phyloP scores from a whole-genome alignment of 2,888 invertebrate species.

The Microplitis manilae region DNA sequence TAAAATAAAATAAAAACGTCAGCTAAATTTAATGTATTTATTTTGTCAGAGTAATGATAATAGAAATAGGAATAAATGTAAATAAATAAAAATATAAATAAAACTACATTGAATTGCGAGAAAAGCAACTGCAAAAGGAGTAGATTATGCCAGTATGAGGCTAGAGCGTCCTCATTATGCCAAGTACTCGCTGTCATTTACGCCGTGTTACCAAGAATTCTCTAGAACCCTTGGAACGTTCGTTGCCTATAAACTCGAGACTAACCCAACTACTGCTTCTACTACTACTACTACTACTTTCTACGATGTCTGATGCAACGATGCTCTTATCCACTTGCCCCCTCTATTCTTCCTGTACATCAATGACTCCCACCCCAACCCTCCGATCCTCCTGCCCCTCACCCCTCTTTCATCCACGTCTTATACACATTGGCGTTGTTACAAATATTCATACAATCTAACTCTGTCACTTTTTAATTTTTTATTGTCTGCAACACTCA shows the following conservation, averaged over 20 bases:
- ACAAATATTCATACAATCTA: slow-evolving; percentile 35
- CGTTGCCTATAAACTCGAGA: slow-evolving; percentile 51
- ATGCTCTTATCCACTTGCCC: slow-evolving; percentile 22
- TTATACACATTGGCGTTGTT: slow-evolving; percentile 32
- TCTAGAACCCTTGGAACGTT: slow-evolving; percentile 54
- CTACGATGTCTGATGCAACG: slow-evolving; percentile 32
- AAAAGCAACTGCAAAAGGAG: slow-evolving; percentile 39
- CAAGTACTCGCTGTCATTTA: slow-evolving; percentile 60
- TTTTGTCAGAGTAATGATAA: neutral
- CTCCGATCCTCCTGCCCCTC: slow-evolving; percentile 9
- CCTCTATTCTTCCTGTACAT: neutral
- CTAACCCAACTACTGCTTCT: slow-evolving; percentile 45
- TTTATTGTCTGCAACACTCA: neutral
- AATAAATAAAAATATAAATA: slow-evolving; percentile 13
- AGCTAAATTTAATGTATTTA: slow-evolving; percentile 12
- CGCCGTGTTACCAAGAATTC: slow-evolving; percentile 61
- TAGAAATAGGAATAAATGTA: neutral
- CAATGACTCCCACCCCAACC: neutral
- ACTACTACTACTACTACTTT: slow-evolving; percentile 32
- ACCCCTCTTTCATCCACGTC: slow-evolving; percentile 17
- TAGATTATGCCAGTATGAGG: slow-evolving; percentile 50
- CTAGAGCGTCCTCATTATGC: slow-evolving; percentile 58
- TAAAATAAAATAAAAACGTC: neutral
- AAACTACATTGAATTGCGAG: slow-evolving; percentile 17
- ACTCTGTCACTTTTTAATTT: slow-evolving; percentile 21